Conservation (phyloP, 2,113 vertebrate species). For the Heterotilapia buettikoferi region DNA sequence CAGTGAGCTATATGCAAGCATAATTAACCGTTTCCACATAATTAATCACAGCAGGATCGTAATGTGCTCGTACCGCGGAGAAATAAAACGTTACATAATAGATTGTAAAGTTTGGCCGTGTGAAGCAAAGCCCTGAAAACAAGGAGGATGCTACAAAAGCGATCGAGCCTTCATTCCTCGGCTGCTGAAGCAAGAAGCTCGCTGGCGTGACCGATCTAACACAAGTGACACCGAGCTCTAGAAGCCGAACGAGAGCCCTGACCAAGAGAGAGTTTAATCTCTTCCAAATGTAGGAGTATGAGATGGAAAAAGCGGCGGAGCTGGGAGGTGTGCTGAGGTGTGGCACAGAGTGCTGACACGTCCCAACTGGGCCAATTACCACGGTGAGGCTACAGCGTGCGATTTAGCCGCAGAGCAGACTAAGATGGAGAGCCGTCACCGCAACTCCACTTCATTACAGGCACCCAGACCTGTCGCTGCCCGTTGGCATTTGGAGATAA, state of each 20-base stretch:
- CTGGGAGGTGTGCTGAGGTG: conserved; percentile 53
- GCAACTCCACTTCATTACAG: conserved; percentile 32
- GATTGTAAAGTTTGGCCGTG: neutral
- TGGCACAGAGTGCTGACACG: conserved; percentile 43
- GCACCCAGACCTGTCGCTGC: neutral
- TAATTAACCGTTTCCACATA: neutral
- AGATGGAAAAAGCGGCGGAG: conserved; percentile 37
- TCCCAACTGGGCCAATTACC: conserved; percentile 57
- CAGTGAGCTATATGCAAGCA: neutral
- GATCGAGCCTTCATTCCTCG: neutral
- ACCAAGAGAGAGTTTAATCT: neutral
- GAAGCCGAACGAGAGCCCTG: neutral
- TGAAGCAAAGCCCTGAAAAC: neutral
- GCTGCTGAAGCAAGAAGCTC: neutral
- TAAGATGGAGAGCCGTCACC: conserved; percentile 30
- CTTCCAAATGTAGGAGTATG: conserved; percentile 11
- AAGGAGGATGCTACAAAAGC: neutral
- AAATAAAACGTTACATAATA: neutral
- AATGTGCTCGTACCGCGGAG: neutral
- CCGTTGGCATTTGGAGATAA: conserved; percentile 43
- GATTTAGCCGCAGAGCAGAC: conserved; percentile 31
- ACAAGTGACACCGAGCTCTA: neutral
- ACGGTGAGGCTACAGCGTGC: conserved; percentile 7
- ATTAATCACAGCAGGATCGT: neutral
- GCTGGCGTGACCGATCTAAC: neutral